Percentiles rank a stretch among this genome's conserved stretches.
phyloP scores from a whole-genome alignment of 2,888 invertebrate species.

The Diogma glabrata region DNA sequence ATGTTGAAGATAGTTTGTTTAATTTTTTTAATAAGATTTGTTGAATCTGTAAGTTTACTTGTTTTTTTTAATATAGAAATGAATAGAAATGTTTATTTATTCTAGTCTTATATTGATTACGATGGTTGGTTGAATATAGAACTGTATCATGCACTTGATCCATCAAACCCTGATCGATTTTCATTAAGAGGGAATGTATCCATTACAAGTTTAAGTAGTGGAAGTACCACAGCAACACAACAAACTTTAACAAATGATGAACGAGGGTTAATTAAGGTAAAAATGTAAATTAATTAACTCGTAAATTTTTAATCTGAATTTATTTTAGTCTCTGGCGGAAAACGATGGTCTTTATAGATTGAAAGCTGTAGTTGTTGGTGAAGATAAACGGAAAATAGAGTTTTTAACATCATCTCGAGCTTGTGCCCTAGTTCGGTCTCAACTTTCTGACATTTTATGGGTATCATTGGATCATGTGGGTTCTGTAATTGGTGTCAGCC shows the following conservation, averaged over 20 bases:
- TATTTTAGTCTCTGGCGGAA: conserved; percentile 51
- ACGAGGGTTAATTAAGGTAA: conserved; percentile 45
- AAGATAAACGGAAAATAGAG: conserved; percentile 52
- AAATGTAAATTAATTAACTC: conserved; percentile 14
- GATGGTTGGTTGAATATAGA: conserved; percentile 63
- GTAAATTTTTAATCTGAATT: conserved; percentile 34
- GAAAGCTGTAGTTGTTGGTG: conserved; percentile 52
- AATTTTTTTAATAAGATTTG: too few relatives aligned
- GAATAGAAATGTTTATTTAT: too few relatives aligned
- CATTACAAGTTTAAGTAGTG: conserved; percentile 58
- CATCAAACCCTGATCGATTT: conserved; percentile 41
- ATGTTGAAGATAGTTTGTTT: too few relatives aligned
- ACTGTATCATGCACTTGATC: conserved; percentile 54
- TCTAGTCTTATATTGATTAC: conserved; percentile 36
- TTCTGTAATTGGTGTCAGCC: conserved; percentile 58
- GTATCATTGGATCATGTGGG: conserved; percentile 71
- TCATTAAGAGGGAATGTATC: conserved; percentile 57
- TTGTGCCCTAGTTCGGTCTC: conserved; percentile 61
- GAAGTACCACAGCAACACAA: conserved; percentile 51
- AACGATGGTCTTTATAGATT: conserved; percentile 64
- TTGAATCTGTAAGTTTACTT: too few relatives aligned
- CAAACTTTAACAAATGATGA: conserved; percentile 44
- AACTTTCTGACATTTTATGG: conserved; percentile 65
- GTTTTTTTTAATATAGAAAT: too few relatives aligned
- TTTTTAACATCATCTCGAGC: conserved; percentile 74